These are phyloP conservation scores for Leucopternis melanops DNA, from an alignment of 2,113 vertebrate species.

Conservation along the genomic window DNA sequence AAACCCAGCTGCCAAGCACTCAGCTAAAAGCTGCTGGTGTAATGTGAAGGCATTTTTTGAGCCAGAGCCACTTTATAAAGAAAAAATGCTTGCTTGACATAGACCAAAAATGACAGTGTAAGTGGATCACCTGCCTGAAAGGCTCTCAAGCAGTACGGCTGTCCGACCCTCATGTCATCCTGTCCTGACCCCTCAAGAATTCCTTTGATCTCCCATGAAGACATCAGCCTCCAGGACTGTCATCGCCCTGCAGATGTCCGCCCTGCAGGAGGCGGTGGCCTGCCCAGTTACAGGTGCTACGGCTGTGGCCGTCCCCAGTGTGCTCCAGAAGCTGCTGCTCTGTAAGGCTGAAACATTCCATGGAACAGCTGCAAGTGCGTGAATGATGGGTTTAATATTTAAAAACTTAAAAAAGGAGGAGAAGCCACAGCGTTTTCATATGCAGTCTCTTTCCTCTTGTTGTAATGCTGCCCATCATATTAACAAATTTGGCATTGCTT, in stretches of 20 bases:
- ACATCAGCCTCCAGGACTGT: neutral
- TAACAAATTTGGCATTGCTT: neutral
- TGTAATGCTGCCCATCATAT: neutral
- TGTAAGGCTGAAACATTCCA: neutral
- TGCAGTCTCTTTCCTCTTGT: neutral
- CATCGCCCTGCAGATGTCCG: neutral
- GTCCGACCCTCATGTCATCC: neutral
- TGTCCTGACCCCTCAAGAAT: slow-evolving; percentile 17
- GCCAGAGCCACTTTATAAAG: neutral
- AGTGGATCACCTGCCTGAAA: slow-evolving; percentile 41
- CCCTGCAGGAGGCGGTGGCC: neutral
- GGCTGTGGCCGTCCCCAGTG: neutral
- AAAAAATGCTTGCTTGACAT: neutral
- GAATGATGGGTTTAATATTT: neutral
- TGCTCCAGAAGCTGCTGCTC: neutral
- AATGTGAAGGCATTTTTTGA: neutral
- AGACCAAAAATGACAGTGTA: slow-evolving; percentile 32
- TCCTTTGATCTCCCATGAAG: slow-evolving; percentile 30
- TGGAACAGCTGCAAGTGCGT: neutral
- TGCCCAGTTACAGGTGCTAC: neutral
- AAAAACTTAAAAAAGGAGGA: neutral
- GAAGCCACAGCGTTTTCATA: neutral
- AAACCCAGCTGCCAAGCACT: neutral
- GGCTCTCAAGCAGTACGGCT: neutral
- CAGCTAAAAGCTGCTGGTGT: neutral